These are phyloP conservation scores for Aplodontia rufa DNA, from an alignment of 2,113 vertebrate genomes.

Conservation along the genomic window DNA sequence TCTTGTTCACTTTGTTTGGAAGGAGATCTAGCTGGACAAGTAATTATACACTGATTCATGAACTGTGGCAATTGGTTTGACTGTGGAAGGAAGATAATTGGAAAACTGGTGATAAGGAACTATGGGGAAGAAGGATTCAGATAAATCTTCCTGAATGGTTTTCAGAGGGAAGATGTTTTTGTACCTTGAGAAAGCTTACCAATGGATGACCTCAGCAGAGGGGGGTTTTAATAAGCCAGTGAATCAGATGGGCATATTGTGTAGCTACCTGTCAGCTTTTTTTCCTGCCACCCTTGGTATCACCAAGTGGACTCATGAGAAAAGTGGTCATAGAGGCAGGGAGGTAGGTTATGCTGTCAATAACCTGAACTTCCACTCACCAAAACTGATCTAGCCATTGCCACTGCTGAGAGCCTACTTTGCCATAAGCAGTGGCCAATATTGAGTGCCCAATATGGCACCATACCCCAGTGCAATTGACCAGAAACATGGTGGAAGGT, in stretches of 20 bases:
- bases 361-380: background rate
- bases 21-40: background rate
- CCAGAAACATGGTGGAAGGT: background rate
- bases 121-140: background rate
- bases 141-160: background rate
- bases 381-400: background rate
- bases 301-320: background rate
- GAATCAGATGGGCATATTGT: background rate
- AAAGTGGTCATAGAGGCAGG: background rate
- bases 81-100: background rate
- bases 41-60: background rate
- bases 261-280: background rate
- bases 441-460: background rate
- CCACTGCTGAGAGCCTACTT: background rate
- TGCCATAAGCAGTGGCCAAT: background rate
- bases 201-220: background rate
- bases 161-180: background rate
- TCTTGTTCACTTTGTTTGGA: background rate
- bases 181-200: background rate
- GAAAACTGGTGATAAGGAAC: slow-evolving; percentile 5
- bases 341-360: background rate
- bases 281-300: background rate
- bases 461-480: background rate
- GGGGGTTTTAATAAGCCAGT: background rate
- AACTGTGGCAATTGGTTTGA: background rate